Conservation (phyloP, 2,797 vertebrate genomes). For the Etheostoma nigrum region DNA sequence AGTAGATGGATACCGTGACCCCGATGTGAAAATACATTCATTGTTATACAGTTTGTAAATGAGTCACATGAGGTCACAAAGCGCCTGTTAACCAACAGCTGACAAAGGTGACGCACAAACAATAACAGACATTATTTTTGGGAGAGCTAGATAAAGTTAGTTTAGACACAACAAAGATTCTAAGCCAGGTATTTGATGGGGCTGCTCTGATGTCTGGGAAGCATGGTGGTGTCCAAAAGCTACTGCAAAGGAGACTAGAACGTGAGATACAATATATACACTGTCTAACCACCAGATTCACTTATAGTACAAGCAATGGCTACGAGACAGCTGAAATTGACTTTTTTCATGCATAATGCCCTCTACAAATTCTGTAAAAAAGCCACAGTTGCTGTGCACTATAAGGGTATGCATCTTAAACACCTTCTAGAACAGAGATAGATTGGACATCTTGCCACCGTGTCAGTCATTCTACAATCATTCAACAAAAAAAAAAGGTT, state of each 20-base stretch:
- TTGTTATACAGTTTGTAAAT: too few species aligned
- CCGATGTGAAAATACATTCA: too few species aligned
- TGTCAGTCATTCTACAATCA: not conserved
- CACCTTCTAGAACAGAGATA: not conserved
- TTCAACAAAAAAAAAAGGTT: not conserved
- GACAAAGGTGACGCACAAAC: too few species aligned
- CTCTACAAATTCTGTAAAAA: not conserved
- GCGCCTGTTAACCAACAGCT: too few species aligned
- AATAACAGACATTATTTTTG: too few species aligned
- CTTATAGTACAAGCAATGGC: not conserved
- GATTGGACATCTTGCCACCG: not conserved
- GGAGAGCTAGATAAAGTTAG: not conserved
- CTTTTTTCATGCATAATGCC: not conserved
- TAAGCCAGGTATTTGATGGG: not conserved
- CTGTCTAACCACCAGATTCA: not conserved
- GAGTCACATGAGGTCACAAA: too few species aligned
- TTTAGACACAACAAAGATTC: not conserved
- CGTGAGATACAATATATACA: not conserved
- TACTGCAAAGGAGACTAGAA: not conserved
- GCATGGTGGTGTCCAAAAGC: not conserved
- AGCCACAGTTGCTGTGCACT: not conserved
- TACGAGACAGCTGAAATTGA: not conserved
- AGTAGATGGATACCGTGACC: too few species aligned
- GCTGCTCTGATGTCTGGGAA: not conserved
- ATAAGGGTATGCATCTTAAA: not conserved